phyloP scores from a whole-genome alignment of 2,113 vertebrate species.

The Crocuta crocuta region DNA sequence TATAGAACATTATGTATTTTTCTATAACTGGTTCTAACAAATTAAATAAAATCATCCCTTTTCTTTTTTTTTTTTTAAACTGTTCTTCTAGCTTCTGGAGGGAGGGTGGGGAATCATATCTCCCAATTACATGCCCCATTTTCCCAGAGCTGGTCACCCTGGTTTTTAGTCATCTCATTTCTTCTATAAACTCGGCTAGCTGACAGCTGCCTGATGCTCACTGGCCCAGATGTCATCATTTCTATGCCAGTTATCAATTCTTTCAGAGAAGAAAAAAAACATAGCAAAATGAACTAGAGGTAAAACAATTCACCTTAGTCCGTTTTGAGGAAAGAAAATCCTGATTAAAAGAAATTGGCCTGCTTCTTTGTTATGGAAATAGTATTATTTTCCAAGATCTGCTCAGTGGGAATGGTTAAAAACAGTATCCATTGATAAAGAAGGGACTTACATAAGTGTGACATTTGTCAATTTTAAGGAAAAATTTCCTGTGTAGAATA shows the following conservation, averaged over 20 bases:
- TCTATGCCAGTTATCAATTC: constrained; percentile 26
- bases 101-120: not conserved
- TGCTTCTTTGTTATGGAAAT: not conserved
- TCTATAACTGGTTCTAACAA: not conserved
- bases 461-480: not conserved
- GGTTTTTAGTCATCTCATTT: not conserved
- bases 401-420: not conserved
- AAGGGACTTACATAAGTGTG: not conserved
- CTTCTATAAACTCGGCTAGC: constrained; percentile 4
- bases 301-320: not conserved
- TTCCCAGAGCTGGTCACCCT: not conserved
- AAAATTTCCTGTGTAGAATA: not conserved
- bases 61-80: not conserved
- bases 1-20: not conserved
- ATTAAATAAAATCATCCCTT: not conserved
- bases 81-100: not conserved
- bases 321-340: constrained; percentile 4
- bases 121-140: constrained; percentile 11
- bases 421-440: not conserved
- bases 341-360: not conserved
- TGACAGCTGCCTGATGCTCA: not conserved
- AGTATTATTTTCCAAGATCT: not conserved
- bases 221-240: constrained; percentile 50
- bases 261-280: constrained; percentile 5
- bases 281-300: not conserved